phyloP scores from a whole-genome alignment of 2,888 invertebrate species.

The Cylloceria caligata region DNA sequence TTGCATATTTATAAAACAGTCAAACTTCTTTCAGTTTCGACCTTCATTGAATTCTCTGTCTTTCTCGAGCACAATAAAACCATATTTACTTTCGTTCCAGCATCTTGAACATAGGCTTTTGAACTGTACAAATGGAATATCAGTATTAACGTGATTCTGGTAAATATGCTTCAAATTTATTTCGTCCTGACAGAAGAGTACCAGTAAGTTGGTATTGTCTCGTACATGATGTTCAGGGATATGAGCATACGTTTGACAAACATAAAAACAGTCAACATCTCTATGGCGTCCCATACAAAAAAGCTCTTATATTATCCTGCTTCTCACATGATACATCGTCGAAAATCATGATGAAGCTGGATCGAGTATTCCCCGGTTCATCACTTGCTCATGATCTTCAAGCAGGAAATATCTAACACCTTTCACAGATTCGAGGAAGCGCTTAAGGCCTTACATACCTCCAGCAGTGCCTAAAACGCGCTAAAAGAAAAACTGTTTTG shows the following conservation, averaged over 20 bases:
- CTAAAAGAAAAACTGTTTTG: no score
- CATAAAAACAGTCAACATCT: slow-evolving; percentile 69
- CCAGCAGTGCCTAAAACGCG: no score
- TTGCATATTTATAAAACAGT: slow-evolving; percentile 55
- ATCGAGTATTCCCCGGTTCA: slow-evolving; percentile 69
- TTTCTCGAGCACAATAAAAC: slow-evolving; percentile 70
- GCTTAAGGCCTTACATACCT: no score
- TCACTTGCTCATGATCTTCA: slow-evolving; percentile 66
- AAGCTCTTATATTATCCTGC: slow-evolving; percentile 66
- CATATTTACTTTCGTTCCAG: slow-evolving; percentile 69
- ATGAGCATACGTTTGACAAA: slow-evolving; percentile 69
- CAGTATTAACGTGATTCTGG: slow-evolving; percentile 69
- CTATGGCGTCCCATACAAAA: slow-evolving; percentile 70
- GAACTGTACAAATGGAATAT: slow-evolving; percentile 68
- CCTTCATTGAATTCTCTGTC: slow-evolving; percentile 65
- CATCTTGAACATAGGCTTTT: slow-evolving; percentile 64
- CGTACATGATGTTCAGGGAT: slow-evolving; percentile 70
- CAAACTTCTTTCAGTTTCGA: slow-evolving; percentile 66
- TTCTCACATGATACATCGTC: slow-evolving; percentile 69
- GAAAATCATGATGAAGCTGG: slow-evolving; percentile 78
- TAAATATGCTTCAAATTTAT: slow-evolving; percentile 69
- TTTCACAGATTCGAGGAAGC: slow-evolving; percentile 68
- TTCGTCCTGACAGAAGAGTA: slow-evolving; percentile 70
- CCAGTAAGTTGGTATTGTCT: slow-evolving; percentile 69
- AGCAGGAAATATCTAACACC: slow-evolving; percentile 72